Evolutionary conservation across 1,140 invertebrate species (phyloP), one percentile per base, ranked within the genome.

Genomic region (Phortica variegata): DNA sequence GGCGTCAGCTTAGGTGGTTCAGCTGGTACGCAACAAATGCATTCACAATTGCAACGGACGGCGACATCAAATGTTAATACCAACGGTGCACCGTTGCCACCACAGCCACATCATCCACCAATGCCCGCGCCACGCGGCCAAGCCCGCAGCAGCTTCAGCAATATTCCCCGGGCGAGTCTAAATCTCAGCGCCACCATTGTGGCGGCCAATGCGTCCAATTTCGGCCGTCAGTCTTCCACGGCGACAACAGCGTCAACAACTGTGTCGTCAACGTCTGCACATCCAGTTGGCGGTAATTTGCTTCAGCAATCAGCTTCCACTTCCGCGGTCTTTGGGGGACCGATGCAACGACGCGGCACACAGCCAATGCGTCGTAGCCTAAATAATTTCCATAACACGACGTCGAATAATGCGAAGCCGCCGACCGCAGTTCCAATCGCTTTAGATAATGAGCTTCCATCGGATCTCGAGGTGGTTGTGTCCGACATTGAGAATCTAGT

Each of bases 401-500:
- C 37, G 38, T 21, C 49, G 34, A 20, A 50, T 47, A 34, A 44
- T 19, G 34, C 60, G n/a, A 10, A 37, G 17, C 29, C 47, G 12
- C 15, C 41, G 33, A 32, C 52, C 43, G 16, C 57, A 12, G 19
- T 41, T 34, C 23, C 47, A 23, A 29, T 37, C 39, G 13, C 55
- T 8, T 45, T 48, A 19, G 50, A 61, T 39, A 61, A 65, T 15
- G 65, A 70, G 43, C 45, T 74, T 38, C 66, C 73, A 21, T 75
- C 73, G 23, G 73, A 76, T 45, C 43, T 75, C n/a, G 73, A 76
- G 56, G 70, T 75, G 18, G 66, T 72, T 50, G 55, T 76, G 3
- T 76, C 73, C 16, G 73, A 76, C 47, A 55, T 76, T 40, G 73
- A 76, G 58, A 73, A 75, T 49, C 42, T 76, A 52, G 73, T 76